A percentile compares a stretch with the other conserved stretches of the same genome.
These are phyloP conservation scores for Dinoponera quadriceps DNA, from an alignment of 1,140 invertebrate genomes.

Conservation along the genomic window DNA sequence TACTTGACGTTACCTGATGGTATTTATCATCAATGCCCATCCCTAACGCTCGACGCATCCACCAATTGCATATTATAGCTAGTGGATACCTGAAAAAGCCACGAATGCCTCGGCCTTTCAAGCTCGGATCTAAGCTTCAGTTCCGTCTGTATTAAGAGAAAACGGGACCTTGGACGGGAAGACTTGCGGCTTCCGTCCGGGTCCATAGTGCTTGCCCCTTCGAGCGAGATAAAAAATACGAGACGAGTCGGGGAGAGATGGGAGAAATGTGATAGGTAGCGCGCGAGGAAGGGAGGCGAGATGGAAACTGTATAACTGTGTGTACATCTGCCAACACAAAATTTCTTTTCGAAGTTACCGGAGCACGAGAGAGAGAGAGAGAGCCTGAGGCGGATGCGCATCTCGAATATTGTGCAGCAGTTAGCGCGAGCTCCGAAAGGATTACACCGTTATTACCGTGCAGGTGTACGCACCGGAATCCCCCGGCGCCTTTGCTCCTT, in stretches of 20 bases:
- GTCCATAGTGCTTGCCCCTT: background rate
- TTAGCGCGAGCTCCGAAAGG: background rate
- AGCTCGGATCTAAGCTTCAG: background rate
- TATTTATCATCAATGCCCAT: too few species aligned
- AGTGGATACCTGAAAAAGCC: background rate
- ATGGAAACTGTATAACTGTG: background rate
- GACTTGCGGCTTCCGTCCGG: background rate
- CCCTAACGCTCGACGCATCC: too few species aligned
- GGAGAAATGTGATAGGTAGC: background rate
- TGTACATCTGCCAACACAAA: background rate
- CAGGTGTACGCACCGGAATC: slow-evolving; percentile 1
- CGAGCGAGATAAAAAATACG: background rate
- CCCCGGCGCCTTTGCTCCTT: background rate
- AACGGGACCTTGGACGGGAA: background rate
- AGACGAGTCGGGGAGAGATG: background rate
- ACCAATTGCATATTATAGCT: too few species aligned
- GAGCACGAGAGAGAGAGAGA: background rate
- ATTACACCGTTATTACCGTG: background rate
- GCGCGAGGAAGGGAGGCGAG: too few species aligned
- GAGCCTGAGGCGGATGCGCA: background rate
- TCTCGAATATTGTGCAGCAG: slow-evolving; percentile 8
- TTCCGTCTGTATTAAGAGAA: background rate
- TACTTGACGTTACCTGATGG: too few species aligned
- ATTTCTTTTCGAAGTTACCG: slow-evolving; percentile 26
- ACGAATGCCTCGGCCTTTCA: background rate